Conservation (phyloP, 2,888 invertebrate genomes). For the Pomacea canaliculata region DNA sequence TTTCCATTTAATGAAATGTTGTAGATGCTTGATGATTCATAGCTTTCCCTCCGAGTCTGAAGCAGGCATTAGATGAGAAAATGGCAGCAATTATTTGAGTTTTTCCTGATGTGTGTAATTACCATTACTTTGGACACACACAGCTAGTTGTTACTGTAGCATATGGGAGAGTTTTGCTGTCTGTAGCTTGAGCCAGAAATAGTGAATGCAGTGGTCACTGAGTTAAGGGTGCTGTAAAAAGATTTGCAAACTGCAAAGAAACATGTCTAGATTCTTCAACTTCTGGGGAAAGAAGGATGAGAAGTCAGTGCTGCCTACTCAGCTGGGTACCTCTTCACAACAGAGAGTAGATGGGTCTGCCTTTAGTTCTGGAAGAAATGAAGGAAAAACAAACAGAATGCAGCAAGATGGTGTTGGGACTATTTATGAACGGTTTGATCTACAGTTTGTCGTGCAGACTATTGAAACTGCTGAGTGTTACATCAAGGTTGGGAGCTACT, state of each 20-base stretch:
- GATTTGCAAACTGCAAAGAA: background rate
- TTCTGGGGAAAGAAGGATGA: constrained; percentile 10
- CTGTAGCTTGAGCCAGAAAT: background rate
- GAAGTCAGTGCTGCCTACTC: background rate
- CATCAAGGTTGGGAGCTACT: constrained; percentile 30
- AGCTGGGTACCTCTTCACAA: no score
- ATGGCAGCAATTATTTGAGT: no score
- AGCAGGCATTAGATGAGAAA: no score
- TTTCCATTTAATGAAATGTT: no score
- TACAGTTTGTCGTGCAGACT: constrained; percentile 34
- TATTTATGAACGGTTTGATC: constrained; percentile 36
- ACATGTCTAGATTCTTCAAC: constrained; percentile 14
- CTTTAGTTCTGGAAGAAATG: no score
- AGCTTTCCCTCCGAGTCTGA: no score
- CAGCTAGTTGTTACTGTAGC: background rate
- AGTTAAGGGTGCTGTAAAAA: background rate
- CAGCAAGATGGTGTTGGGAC: background rate
- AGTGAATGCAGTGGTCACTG: background rate
- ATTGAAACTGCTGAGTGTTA: constrained; percentile 34
- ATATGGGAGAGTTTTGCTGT: background rate
- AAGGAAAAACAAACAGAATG: no score
- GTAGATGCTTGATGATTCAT: no score
- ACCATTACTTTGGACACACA: no score
- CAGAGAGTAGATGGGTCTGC: no score
- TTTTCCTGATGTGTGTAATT: no score